Conservation (phyloP, 2,113 vertebrate species). For the Grantiella picta region DNA sequence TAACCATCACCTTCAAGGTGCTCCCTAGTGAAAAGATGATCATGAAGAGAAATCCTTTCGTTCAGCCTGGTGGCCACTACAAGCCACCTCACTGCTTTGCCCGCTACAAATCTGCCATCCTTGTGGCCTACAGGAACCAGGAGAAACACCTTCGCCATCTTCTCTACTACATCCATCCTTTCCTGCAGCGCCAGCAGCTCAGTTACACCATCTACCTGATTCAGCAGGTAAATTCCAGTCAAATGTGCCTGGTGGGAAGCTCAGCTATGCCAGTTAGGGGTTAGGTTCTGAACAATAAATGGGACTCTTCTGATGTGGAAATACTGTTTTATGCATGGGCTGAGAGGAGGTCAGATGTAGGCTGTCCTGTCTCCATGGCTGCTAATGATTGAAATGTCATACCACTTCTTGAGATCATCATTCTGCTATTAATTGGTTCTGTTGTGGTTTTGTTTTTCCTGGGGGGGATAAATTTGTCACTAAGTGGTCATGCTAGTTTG, state of each 20-base stretch:
- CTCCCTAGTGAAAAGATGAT: conserved; percentile 60
- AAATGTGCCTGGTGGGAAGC: neutral
- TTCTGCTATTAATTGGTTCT: neutral
- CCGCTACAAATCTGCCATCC: conserved; percentile 67
- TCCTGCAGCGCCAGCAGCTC: conserved; percentile 75
- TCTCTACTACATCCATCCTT: conserved; percentile 73
- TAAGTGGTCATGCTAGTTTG: neutral
- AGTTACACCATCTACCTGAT: conserved; percentile 71
- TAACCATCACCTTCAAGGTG: conserved; percentile 51
- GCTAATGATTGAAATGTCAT: neutral
- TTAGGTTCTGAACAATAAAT: neutral
- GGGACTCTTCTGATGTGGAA: neutral
- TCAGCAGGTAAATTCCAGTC: conserved; percentile 64
- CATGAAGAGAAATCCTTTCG: conserved; percentile 62
- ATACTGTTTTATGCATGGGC: neutral
- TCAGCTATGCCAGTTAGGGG: neutral
- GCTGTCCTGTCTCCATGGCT: neutral
- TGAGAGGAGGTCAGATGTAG: neutral
- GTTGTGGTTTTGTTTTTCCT: neutral
- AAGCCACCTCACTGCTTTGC: conserved; percentile 68
- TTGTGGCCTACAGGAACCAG: conserved; percentile 67
- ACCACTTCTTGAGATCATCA: neutral
- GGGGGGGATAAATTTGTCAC: neutral
- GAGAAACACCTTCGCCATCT: conserved; percentile 59
- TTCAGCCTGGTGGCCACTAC: conserved; percentile 63